Base-by-base conservation (phyloP, 1,140 invertebrate genomes). In the Hycleus cichorii region DNA sequence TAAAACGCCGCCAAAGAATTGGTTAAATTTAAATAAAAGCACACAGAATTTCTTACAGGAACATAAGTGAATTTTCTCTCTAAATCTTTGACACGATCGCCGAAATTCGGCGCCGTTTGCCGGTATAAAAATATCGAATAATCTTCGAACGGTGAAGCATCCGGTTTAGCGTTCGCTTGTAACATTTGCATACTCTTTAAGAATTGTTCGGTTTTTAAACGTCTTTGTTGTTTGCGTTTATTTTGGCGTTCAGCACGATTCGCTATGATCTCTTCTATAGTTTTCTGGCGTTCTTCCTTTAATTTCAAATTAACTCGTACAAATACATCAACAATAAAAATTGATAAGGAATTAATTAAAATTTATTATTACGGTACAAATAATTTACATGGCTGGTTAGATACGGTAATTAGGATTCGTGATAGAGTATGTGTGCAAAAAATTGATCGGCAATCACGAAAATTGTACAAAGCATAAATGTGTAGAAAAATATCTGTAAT, bases 121-220 rank as follows among this genome's bases (percentile, higher is more conserved):
- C 85, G 78, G 72, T 88, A 89, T 39, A 88, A 74, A 73, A 84
- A 86, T 66, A 89, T 81, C 43, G 83, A 85, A 72, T 86, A 87
- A 75, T 89, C 86, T 72, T 88, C 85, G 68, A 86, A 87, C 32
- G 83, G 80, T 44, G 72, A 72, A 0, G 32, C 4, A 59, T 81
- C 77, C 26, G 79, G 75, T 66, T 78, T 78, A 48, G 80, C 77
- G 67, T 87, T 87, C 10, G 81, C 80, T 72, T 87, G 82, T 59
- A 89, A 74, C 81, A 89, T 86, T 69, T 85, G 83, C 80, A 89
- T 82, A 72, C 86, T 88, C 75, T 88, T 88, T 67, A 86, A 78
- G 73, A 89, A 87, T 57, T 87, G 84, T 65, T 87, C 83, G 2
- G 81, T 87, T 59, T 84, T 81, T 65, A 85, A 79, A 70, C 83